phyloP scores from a whole-genome alignment of 2,113 vertebrate species.

The Scortum barcoo region DNA sequence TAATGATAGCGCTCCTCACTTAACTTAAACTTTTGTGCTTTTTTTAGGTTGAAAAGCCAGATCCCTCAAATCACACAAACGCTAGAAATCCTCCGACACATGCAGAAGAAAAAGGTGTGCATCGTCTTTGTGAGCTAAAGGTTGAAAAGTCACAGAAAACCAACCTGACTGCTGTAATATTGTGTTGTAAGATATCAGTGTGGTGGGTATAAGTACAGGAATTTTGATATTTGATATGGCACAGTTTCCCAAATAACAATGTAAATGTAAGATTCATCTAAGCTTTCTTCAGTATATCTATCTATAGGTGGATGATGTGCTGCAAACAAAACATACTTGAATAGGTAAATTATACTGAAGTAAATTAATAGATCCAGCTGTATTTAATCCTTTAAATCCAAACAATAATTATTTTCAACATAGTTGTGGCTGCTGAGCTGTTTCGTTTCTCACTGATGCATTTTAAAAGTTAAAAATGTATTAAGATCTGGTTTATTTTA shows the following conservation, averaged over 20 bases:
- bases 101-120: conserved; percentile 98
- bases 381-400: background rate
- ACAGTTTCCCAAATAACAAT: background rate
- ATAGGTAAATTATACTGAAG: background rate
- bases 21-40: conserved; percentile 1
- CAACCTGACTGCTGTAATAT: background rate
- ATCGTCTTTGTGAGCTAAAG: accelerated
- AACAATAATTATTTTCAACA: too few species aligned
- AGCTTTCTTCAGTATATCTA: too few species aligned
- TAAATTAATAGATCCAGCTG: background rate
- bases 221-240: too few species aligned
- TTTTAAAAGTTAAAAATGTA: too few species aligned
- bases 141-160: background rate
- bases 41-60: conserved; percentile 94
- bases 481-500: too few species aligned
- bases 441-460: too few species aligned
- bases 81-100: conserved; percentile 97
- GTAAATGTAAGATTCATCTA: background rate
- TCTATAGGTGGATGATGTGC: too few species aligned
- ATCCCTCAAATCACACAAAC: conserved; percentile 99
- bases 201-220: too few species aligned
- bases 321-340: background rate
- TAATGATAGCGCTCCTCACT: background rate
- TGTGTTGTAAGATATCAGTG: background rate
- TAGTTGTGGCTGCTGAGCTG: too few species aligned